Base-by-base conservation (phyloP, 2,888 invertebrate species). In the Unio pictorum region DNA sequence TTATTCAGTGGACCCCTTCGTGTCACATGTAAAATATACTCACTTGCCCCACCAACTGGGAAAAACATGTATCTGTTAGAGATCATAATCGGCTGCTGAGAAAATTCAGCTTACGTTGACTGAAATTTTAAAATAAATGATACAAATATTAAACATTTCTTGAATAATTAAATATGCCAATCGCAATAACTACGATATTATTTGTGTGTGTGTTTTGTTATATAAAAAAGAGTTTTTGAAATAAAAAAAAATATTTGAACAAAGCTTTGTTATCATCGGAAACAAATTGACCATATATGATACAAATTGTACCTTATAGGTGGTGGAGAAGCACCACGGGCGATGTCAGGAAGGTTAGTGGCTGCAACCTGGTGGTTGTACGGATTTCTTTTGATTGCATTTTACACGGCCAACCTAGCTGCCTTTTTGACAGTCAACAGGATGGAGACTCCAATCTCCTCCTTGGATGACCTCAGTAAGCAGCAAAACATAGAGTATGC, bases 311-410 rank as follows among this genome's bases (percentile, higher is more conserved):
- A 57, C 62, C 26, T 57, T 59, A n/a, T 68, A 88, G 88, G 89
- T 65, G 89, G 89, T 20, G 88, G 88, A 1, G 88, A 89, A 66
- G 86, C 88, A 5, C 89, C 88, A 0, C 97, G 97, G 90, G 98
- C 98, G 90, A 92, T 99, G 0, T 98, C 98, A 0, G 98, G 98
- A 0, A 93, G 98, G 65, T 91, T 99, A 18, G 94, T 99, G 0
- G 98, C 98, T 0, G 98, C 98, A 3, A 98, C 98, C 0, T 98
- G 98, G 98, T 99, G 99, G 99, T 91, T 99, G 34, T 99, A 99
- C 91, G 98, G 98, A 0, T 99, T 99, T 90, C 98, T 99, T 88
- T 97, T 99, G 79, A 98, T 99, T 87, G 99, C 99, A 4, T 98
- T 98, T 0, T 99, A 99, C 91, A 99, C 99, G 0, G 99, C 99